Evolutionary conservation across 2,113 vertebrate genomes (phyloP), one percentile per base, ranked within the genome.

Genomic region (Chauna torquata): DNA sequence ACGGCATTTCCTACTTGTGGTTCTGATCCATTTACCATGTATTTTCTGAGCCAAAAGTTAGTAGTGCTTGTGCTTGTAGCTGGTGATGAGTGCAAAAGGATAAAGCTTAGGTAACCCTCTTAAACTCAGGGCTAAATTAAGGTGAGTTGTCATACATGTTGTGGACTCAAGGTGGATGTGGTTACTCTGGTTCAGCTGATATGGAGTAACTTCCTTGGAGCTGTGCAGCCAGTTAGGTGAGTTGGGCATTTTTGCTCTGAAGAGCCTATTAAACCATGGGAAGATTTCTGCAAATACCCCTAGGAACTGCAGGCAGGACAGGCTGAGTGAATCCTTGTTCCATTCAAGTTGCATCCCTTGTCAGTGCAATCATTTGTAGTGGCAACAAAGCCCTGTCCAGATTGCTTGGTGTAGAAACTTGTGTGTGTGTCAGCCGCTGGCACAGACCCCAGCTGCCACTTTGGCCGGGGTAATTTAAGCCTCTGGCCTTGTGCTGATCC

Each of bases 101-200:
- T 58, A 34, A 50, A 77, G 16, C 17, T 84, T 55, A 23, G 9
- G 24, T 50, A 84, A 77, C 77, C 8, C 32, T 84, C 18, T 71
- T 59, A 50, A 84, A 75, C 16, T 17, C 44, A 65, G 65, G n/a
- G 32, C 58, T 71, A 50, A 38, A 38, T 25, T 58, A 49, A 66
- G 66, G 36, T 64, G 30, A 44, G 9, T 15, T 0, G 1, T 8
- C 5, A 0, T 28, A 22, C 15, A 13, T 45, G n/a, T 7, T 58
- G 18, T 61, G 64, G 64, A 34, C 49, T 69, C 49, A 5, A 45
- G 58, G 47, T 15, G 11, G 23, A 22, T 7, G 0, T 83, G 52
- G 47, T n/a, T 91, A 22, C 42, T 61, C 22, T 71, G 40, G 22
- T 66, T 68, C n/a, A 44, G 34, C 44, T 74, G 44, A 23, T 16